These are phyloP conservation scores for Anagrus nilaparvatae DNA, from an alignment of 1,140 invertebrate genomes.

Conservation along the genomic window DNA sequence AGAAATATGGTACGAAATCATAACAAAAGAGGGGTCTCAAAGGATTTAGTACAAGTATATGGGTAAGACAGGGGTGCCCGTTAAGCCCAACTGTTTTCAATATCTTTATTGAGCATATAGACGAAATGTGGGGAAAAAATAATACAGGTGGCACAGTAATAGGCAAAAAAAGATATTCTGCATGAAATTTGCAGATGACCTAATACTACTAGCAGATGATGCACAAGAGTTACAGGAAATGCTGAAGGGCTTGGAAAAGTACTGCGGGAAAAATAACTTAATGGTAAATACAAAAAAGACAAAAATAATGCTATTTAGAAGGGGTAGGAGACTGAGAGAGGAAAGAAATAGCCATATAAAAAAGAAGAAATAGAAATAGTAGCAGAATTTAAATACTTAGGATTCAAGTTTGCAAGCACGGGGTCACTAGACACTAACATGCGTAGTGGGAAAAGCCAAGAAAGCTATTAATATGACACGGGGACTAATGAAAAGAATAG, in stretches of 20 bases:
- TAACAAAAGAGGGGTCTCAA: slow-evolving; percentile 1
- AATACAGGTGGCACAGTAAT: slow-evolving; percentile 13
- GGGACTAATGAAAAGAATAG: slow-evolving; percentile 5
- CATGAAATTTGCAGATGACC: slow-evolving; percentile 17
- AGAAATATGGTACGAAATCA: too few relatives aligned
- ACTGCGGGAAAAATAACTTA: slow-evolving; percentile 4
- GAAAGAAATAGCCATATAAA: slow-evolving; percentile 4
- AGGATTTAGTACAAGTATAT: slow-evolving; percentile 4
- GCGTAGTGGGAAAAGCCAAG: neutral
- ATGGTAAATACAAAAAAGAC: slow-evolving; percentile 11
- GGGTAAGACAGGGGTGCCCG: slow-evolving; percentile 11
- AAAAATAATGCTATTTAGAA: slow-evolving; percentile 13
- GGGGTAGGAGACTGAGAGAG: slow-evolving; percentile 8
- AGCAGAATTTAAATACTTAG: slow-evolving; percentile 10
- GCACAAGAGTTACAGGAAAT: slow-evolving; percentile 11
- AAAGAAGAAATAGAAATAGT: slow-evolving; percentile 6
- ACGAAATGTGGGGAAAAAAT: slow-evolving; percentile 7
- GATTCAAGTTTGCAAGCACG: slow-evolving; percentile 1
- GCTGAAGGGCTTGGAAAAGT: slow-evolving; percentile 11
- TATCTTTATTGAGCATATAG: slow-evolving; percentile 6
- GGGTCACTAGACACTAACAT: neutral
- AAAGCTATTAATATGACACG: slow-evolving; percentile 7
- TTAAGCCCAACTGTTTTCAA: slow-evolving; percentile 10
- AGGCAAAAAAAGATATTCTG: too few relatives aligned
- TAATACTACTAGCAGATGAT: slow-evolving; percentile 11